These are phyloP conservation scores for Heterotilapia buettikoferi DNA, from an alignment of 2,113 vertebrate genomes.

Conservation along the genomic window DNA sequence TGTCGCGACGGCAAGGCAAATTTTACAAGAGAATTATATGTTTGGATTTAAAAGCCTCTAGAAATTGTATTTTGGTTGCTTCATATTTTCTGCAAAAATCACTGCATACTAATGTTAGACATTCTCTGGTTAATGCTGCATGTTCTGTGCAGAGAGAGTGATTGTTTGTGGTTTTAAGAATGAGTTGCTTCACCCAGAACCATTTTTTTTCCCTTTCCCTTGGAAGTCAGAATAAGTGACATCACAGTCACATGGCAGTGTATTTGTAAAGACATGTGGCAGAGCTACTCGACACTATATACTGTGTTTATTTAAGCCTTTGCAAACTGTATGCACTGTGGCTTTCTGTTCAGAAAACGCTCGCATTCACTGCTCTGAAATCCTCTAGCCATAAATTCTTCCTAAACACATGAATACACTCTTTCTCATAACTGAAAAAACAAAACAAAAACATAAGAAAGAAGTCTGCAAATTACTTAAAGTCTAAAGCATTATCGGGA, in stretches of 20 bases:
- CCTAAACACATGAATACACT: conserved; percentile 24
- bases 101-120: conserved; percentile 8
- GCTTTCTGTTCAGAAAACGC: neutral
- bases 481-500: neutral
- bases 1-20: neutral
- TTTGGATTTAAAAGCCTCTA: neutral
- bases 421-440: conserved; percentile 7
- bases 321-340: conserved; percentile 4
- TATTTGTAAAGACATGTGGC: neutral
- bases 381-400: conserved; percentile 33
- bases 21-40: conserved; percentile 14
- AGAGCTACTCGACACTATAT: neutral
- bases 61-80: neutral
- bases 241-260: conserved; percentile 10
- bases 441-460: neutral
- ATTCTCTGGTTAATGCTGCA: neutral
- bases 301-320: conserved; percentile 32
- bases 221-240: conserved; percentile 6
- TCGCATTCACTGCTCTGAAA: conserved; percentile 1
- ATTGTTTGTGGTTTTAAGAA: conserved; percentile 20
- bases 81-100: conserved; percentile 3
- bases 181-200: neutral
- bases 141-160: neutral
- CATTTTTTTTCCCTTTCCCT: neutral
- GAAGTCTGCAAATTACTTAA: neutral